phyloP scores from a whole-genome alignment of 2,888 invertebrate species.

The Sepiola atlantica region DNA sequence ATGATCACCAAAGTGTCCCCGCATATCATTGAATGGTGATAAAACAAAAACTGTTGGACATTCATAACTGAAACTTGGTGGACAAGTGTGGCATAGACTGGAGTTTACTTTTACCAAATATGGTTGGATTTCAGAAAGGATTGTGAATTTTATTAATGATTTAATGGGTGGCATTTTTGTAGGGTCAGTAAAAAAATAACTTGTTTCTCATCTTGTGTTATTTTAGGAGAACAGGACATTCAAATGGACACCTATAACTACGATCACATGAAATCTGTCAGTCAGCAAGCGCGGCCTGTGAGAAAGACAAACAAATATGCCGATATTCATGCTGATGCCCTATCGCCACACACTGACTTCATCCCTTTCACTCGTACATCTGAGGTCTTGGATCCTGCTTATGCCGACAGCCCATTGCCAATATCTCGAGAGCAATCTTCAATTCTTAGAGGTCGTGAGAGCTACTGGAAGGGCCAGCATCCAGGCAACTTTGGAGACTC shows the following conservation, averaged over 20 bases:
- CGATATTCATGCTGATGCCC: not conserved
- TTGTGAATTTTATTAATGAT: too few species aligned
- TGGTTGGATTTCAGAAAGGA: too few species aligned
- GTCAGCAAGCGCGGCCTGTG: not conserved
- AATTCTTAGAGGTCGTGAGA: constrained; percentile 67
- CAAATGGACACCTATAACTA: not conserved
- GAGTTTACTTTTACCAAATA: too few species aligned
- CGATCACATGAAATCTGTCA: not conserved
- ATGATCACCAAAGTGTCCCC: too few species aligned
- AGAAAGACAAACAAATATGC: not conserved
- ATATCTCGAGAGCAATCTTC: constrained; percentile 70
- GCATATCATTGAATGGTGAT: too few species aligned
- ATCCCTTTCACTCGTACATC: constrained; percentile 71
- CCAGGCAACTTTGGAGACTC: constrained; percentile 71
- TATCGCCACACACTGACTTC: constrained; percentile 59
- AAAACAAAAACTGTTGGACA: too few species aligned
- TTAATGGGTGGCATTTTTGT: too few species aligned
- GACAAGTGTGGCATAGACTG: too few species aligned
- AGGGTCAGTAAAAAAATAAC: not conserved
- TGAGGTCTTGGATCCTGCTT: constrained; percentile 71
- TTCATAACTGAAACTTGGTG: too few species aligned
- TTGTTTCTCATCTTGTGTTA: not conserved
- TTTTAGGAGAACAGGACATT: constrained; percentile 34
- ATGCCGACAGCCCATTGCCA: constrained; percentile 69
- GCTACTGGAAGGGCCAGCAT: constrained; percentile 67